A percentile compares a stretch with the other conserved stretches of the same genome.
Conservation (phyloP, 1,140 invertebrate genomes). For the Drosophila kurseongensis region DNA sequence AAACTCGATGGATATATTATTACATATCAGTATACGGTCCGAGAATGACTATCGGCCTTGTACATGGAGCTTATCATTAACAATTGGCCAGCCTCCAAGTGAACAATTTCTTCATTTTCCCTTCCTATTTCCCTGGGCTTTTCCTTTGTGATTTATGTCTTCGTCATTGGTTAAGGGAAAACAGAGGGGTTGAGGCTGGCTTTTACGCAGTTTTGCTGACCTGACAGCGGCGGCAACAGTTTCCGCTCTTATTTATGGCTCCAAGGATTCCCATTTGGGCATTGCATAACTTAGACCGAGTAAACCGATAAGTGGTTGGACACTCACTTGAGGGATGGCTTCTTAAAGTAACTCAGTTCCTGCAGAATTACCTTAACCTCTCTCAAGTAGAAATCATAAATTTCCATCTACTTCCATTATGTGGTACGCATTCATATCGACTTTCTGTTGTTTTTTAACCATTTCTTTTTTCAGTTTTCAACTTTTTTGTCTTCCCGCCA, state of each 20-base stretch:
- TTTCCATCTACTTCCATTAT: slow-evolving; percentile 26
- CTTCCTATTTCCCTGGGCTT: not conserved
- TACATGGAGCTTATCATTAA: slow-evolving; percentile 34
- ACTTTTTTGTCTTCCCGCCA: slow-evolving; percentile 16
- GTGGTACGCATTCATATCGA: slow-evolving; percentile 47
- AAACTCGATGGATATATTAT: slow-evolving; percentile 19
- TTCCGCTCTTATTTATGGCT: slow-evolving; percentile 45
- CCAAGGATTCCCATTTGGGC: slow-evolving; percentile 36
- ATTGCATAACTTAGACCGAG: slow-evolving; percentile 40
- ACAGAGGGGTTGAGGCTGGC: slow-evolving; percentile 7
- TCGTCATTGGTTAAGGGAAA: slow-evolving; percentile 19
- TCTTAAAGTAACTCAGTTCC: slow-evolving; percentile 12
- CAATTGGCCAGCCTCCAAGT: slow-evolving; percentile 28
- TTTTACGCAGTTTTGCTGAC: slow-evolving; percentile 35
- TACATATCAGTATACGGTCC: slow-evolving; percentile 4
- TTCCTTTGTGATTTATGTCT: slow-evolving; percentile 44
- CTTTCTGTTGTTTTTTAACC: slow-evolving; percentile 13
- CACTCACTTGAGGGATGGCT: slow-evolving; percentile 13
- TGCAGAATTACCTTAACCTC: not conserved
- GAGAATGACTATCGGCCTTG: slow-evolving; percentile 12
- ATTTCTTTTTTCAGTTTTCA: slow-evolving; percentile 4
- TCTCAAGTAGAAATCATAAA: slow-evolving; percentile 15
- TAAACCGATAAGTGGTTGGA: slow-evolving; percentile 36
- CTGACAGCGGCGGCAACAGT: slow-evolving; percentile 45
- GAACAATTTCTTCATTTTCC: not conserved